Conservation (phyloP, 2,113 vertebrate species). For the Dipodomys ordii region DNA sequence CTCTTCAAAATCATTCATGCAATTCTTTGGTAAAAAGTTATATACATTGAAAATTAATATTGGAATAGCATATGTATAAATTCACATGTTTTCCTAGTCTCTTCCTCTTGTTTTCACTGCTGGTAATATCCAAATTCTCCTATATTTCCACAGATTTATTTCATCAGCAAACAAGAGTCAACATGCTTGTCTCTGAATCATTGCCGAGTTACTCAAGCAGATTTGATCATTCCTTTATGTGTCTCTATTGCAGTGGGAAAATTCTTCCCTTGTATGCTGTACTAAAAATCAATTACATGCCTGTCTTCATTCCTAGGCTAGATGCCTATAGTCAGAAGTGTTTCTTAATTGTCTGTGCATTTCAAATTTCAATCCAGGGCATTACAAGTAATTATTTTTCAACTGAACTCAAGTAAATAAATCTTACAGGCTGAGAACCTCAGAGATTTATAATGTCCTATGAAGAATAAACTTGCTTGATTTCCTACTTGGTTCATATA, state of each 20-base stretch:
- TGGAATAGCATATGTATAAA: neutral
- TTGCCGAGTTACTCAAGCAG: neutral
- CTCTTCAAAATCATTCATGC: conserved; percentile 26
- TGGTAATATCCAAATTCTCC: neutral
- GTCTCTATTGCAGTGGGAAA: neutral
- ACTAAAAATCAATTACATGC: neutral
- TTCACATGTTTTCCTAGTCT: neutral
- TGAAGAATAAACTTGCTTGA: neutral
- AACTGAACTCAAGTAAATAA: neutral
- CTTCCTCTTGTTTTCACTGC: neutral
- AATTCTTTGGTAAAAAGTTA: conserved; percentile 47
- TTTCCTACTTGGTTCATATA: neutral
- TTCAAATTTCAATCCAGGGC: neutral
- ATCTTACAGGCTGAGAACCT: neutral
- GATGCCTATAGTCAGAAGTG: neutral
- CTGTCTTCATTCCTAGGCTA: neutral
- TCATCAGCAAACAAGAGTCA: neutral
- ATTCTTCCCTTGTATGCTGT: neutral
- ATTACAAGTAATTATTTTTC: neutral
- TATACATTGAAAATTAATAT: neutral
- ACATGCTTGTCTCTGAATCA: neutral
- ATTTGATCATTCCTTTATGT: neutral
- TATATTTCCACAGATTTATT: neutral
- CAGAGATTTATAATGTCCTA: too few relatives aligned
- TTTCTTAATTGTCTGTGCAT: conserved; percentile 24